Evolutionary conservation across 1,140 invertebrate genomes (phyloP).

Genomic region (Psix sp.): DNA sequence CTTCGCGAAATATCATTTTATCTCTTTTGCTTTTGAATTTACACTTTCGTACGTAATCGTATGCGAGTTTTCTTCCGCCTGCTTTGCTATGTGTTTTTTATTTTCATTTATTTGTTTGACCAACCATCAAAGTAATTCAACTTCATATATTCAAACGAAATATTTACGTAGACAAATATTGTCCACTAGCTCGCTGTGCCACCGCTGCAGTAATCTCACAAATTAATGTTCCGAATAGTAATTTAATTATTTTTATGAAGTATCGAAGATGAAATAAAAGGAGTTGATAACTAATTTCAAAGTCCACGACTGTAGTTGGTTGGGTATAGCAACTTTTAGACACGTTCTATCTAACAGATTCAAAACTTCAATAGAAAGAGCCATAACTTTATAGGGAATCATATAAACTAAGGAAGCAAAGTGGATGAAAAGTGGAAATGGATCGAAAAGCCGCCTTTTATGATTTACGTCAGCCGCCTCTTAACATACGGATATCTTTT

Average conservation of each 20-base stretch:
- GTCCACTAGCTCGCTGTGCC: no score
- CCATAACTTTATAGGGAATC: conserved; percentile 49
- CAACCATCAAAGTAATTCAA: no score
- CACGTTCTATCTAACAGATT: conserved; percentile 47
- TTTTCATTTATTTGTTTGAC: background rate
- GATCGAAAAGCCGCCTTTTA: conserved; percentile 49
- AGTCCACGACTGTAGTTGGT: conserved; percentile 6
- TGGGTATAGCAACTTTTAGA: conserved; percentile 25
- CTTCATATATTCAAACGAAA: no score
- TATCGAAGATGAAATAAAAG: conserved; percentile 1
- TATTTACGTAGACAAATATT: no score
- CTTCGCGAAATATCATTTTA: conserved; percentile 53
- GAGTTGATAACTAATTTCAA: conserved; percentile 33
- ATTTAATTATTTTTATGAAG: no score
- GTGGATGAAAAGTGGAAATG: conserved; percentile 56
- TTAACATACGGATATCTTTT: conserved; percentile 53
- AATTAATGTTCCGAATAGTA: no score
- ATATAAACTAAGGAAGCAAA: conserved; percentile 51
- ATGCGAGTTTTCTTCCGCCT: conserved; percentile 5
- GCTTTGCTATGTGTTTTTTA: background rate
- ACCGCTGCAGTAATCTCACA: no score
- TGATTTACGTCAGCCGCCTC: conserved; percentile 51
- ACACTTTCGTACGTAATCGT: conserved; percentile 31
- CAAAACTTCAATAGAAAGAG: conserved; percentile 50
- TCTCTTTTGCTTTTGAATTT: conserved; percentile 39